These are phyloP conservation scores for Archegozetes longisetosus DNA, from an alignment of 1,140 invertebrate species.

Conservation along the genomic window DNA sequence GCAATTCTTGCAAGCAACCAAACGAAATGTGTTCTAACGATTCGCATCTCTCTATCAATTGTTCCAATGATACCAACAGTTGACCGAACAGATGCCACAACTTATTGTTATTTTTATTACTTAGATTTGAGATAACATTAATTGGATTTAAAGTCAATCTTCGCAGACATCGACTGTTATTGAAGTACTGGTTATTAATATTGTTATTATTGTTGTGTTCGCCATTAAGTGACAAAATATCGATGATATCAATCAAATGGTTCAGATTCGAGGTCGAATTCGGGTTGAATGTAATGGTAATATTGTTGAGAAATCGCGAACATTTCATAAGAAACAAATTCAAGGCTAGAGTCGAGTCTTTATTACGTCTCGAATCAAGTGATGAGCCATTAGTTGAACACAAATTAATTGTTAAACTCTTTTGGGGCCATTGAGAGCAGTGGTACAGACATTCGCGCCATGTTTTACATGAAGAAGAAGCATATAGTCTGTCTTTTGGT, in stretches of 20 bases:
- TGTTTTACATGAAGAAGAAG: conserved; percentile 41
- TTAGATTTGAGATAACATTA: background rate
- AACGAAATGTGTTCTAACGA: conserved; percentile 36
- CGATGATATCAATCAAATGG: conserved; percentile 24
- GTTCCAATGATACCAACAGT: conserved; percentile 27
- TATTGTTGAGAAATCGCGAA: conserved; percentile 33
- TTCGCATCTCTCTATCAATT: conserved; percentile 27
- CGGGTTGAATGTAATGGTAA: conserved; percentile 31
- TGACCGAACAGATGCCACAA: conserved; percentile 23
- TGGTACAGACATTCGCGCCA: conserved; percentile 44
- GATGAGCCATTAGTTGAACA: conserved; percentile 24
- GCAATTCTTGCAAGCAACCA: conserved; percentile 41
- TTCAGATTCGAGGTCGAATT: conserved; percentile 28
- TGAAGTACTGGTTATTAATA: conserved; percentile 27
- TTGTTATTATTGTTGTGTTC: conserved; percentile 18
- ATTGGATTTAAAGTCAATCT: conserved; percentile 22
- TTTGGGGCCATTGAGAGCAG: conserved; percentile 37
- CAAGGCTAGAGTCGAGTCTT: conserved; percentile 29
- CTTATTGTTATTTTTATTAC: conserved; percentile 16
- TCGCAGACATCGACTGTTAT: conserved; percentile 30
- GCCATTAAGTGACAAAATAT: conserved; percentile 23
- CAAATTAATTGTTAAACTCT: background rate
- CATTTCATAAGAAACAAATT: conserved; percentile 20
- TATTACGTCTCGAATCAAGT: conserved; percentile 17
- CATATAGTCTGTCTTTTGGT: conserved; percentile 37